A percentile compares a stretch with the other conserved stretches of the same genome.
Evolutionary conservation across 2,888 invertebrate genomes (phyloP).

Genomic region (Scaeva pyrastri): DNA sequence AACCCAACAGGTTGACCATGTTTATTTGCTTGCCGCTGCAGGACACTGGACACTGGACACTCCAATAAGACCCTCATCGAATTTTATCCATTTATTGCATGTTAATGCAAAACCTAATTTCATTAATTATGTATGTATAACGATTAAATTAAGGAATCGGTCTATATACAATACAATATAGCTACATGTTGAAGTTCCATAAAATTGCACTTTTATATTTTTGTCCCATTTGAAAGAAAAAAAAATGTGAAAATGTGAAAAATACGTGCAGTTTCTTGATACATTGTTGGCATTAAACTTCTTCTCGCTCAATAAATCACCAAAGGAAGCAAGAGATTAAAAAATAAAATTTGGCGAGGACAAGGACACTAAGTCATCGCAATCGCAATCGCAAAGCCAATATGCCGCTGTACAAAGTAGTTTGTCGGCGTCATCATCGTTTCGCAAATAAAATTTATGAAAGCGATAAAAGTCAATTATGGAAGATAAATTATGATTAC

Average conservation of each 20-base stretch:
- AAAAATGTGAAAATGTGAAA: no score
- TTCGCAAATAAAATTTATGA: conserved; percentile 63
- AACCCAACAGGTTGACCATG: neutral
- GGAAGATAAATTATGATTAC: conserved; percentile 73
- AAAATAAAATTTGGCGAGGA: neutral
- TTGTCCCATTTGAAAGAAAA: no score
- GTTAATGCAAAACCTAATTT: no score
- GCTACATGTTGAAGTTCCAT: no score
- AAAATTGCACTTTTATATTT: no score
- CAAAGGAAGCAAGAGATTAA: neutral
- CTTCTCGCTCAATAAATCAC: neutral
- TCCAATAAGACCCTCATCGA: no score
- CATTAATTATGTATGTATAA: no score
- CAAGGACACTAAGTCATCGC: conserved; percentile 7
- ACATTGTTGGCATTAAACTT: neutral
- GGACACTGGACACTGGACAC: no score
- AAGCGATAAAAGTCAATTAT: conserved; percentile 75
- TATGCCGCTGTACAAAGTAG: neutral
- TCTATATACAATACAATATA: no score
- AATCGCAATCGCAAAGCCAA: conserved; percentile 4
- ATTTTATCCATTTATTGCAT: no score
- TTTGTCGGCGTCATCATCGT: conserved; percentile 56
- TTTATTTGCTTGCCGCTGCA: no score
- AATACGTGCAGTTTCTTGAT: neutral
- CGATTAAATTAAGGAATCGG: no score